Evolutionary conservation across 1,140 invertebrate genomes (phyloP).

Genomic region (Bactericera cockerelli): DNA sequence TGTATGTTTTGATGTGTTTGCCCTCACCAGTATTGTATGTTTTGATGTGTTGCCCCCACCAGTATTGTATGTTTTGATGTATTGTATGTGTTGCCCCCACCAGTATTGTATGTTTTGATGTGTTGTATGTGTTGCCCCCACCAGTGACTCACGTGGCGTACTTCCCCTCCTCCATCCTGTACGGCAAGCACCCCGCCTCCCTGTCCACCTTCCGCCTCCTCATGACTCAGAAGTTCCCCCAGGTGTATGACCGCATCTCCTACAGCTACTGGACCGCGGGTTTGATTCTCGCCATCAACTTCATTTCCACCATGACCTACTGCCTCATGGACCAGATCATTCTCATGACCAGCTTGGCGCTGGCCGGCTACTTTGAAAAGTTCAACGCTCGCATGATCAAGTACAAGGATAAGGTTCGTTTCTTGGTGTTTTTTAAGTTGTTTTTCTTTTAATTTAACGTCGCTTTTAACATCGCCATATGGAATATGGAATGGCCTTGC

Average conservation of each 20-base stretch:
- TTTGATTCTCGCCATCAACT: conserved; percentile 12
- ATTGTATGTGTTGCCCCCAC: no score
- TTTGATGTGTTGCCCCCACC: no score
- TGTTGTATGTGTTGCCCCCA: no score
- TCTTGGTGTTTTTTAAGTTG: no score
- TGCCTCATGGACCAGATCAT: conserved; percentile 16
- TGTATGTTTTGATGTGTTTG: no score
- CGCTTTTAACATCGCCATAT: not conserved
- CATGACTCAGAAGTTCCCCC: conserved; percentile 13
- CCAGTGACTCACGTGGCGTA: no score
- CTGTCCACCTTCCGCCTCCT: not conserved
- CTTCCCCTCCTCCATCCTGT: no score
- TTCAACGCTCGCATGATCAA: conserved; percentile 12
- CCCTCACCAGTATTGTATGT: no score
- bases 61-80: no score
- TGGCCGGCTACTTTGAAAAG: conserved; percentile 16
- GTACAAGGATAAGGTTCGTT: conserved; percentile 13
- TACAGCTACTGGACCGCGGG: conserved; percentile 15
- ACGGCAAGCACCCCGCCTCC: no score
- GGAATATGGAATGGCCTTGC: not conserved
- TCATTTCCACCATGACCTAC: conserved; percentile 13
- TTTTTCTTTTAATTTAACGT: no score
- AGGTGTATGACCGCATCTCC: conserved; percentile 14
- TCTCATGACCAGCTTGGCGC: conserved; percentile 15
- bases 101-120: no score